Percentiles rank a stretch among this genome's conserved stretches.
phyloP scores from a whole-genome alignment of 1,140 invertebrate species.

The Eueides isabella region DNA sequence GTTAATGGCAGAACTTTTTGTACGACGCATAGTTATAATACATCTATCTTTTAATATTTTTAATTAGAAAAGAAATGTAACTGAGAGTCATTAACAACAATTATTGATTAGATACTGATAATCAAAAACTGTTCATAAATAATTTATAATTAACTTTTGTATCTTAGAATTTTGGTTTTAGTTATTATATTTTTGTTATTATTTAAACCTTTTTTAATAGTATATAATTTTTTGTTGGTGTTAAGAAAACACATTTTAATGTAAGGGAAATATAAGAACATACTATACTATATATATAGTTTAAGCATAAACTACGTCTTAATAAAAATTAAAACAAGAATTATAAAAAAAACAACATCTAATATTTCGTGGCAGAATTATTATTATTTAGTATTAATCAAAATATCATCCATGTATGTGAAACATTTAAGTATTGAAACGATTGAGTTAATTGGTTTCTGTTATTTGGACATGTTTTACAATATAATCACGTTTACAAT shows the following conservation, averaged over 20 bases:
- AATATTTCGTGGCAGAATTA: neutral
- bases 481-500: conserved; percentile 23
- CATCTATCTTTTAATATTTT: neutral
- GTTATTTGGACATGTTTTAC: conserved; percentile 15
- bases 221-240: no score
- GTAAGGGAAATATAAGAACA: no score
- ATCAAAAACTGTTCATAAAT: neutral
- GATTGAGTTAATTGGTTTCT: conserved; percentile 4
- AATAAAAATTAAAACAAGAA: no score
- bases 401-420: neutral
- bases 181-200: no score
- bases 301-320: no score
- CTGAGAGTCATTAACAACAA: neutral
- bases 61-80: neutral
- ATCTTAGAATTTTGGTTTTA: neutral
- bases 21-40: neutral
- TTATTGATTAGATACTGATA: neutral
- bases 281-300: no score
- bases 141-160: neutral
- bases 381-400: neutral
- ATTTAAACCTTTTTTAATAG: no score
- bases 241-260: no score
- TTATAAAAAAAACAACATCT: no score
- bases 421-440: neutral
- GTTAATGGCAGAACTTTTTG: neutral